Evolutionary conservation across 2,113 vertebrate species (phyloP).

Genomic region (Loxodonta africana): DNA sequence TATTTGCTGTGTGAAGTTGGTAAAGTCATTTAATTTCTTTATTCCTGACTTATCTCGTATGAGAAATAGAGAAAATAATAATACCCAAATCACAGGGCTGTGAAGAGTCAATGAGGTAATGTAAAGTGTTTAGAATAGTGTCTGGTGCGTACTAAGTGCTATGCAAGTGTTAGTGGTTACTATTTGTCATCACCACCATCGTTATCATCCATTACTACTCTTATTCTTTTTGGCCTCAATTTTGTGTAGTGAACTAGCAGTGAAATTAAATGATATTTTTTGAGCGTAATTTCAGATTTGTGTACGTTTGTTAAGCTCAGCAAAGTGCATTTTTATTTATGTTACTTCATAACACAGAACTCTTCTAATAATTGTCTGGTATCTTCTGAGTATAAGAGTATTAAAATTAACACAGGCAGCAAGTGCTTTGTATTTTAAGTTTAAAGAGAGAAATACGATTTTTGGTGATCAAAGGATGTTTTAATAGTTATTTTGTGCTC

Average conservation of each 20-base stretch:
- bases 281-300: neutral
- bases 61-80: neutral
- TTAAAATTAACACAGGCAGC: neutral
- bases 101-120: neutral
- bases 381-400: neutral
- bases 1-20: neutral
- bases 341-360: neutral
- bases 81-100: neutral
- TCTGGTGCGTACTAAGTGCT: neutral
- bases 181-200: neutral
- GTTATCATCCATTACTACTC: neutral
- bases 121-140: neutral
- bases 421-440: constrained; percentile 24
- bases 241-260: neutral
- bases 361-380: neutral
- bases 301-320: neutral
- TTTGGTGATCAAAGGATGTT: neutral
- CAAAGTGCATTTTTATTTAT: neutral
- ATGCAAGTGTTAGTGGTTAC: neutral
- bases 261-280: neutral
- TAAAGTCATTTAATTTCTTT: neutral
- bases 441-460: neutral
- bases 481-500: neutral
- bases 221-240: neutral
- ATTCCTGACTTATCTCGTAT: neutral